Evolutionary conservation across 1,140 invertebrate genomes (phyloP).

Genomic region (Cyclargus thomasi): DNA sequence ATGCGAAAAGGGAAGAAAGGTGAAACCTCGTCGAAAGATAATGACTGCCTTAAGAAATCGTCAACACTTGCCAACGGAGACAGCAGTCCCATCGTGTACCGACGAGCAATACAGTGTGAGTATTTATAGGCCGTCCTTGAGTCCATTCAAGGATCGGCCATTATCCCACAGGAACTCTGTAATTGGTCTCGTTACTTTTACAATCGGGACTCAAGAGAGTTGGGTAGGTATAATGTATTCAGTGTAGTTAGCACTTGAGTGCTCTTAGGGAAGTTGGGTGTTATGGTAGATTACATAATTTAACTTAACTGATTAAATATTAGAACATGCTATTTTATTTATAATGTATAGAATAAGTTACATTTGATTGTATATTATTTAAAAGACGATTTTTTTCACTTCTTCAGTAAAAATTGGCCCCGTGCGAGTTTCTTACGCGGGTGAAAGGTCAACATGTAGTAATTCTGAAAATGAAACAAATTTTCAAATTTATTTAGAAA

Average conservation of each 20-base stretch:
- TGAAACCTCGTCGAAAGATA: conserved; percentile 33
- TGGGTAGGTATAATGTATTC: neutral
- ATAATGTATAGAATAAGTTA: no score
- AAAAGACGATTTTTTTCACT: no score
- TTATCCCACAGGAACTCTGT: neutral
- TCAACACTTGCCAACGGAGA: conserved; percentile 46
- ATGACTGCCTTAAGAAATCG: conserved; percentile 27
- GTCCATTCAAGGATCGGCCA: neutral
- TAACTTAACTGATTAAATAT: no score
- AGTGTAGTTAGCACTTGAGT: neutral
- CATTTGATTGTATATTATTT: no score
- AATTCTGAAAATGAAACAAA: no score
- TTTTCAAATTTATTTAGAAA: no score
- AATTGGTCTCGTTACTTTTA: neutral
- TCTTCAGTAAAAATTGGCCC: no score
- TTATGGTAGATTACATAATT: no score
- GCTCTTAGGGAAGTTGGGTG: neutral
- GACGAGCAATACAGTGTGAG: conserved; percentile 65
- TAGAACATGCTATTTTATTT: no score
- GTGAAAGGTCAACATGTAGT: no score
- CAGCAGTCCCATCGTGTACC: conserved; percentile 55
- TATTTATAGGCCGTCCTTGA: conserved; percentile 4
- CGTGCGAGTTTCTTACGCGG: no score
- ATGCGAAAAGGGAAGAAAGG: conserved; percentile 69
- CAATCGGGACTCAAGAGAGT: neutral